These are phyloP conservation scores for Acanthurus tractus DNA, from an alignment of 2,797 vertebrate genomes.

Conservation along the genomic window DNA sequence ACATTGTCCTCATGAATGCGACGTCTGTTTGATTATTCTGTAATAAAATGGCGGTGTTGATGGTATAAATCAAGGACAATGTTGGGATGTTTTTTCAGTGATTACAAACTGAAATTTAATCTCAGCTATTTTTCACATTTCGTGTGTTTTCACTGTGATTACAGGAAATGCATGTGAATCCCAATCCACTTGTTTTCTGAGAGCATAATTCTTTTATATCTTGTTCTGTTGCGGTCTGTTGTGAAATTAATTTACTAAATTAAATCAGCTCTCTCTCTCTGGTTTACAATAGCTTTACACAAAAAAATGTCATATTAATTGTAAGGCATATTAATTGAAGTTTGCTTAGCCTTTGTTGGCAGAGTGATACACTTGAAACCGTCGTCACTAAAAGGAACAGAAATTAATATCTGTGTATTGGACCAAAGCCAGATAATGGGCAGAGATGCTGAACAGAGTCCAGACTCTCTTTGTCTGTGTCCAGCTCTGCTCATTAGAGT, in stretches of 20 bases:
- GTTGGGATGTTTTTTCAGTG: neutral
- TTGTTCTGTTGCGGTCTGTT: slow-evolving; percentile 7
- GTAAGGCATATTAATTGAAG: slow-evolving; percentile 71
- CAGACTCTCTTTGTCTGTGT: slow-evolving; percentile 84
- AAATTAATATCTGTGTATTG: slow-evolving; percentile 82
- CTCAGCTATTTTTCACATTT: neutral
- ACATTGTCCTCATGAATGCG: neutral
- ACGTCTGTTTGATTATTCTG: neutral
- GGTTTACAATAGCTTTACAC: slow-evolving; percentile 21
- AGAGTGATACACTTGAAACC: slow-evolving; percentile 72
- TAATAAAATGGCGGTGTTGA: neutral
- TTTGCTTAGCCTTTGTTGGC: slow-evolving; percentile 55
- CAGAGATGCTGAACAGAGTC: slow-evolving; percentile 82
- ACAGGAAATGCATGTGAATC: neutral
- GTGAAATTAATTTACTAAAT: slow-evolving; percentile 7
- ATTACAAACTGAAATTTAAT: slow-evolving; percentile 1
- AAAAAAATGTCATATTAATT: slow-evolving; percentile 60
- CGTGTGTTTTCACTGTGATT: slow-evolving; percentile 7
- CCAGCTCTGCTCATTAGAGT: slow-evolving; percentile 84
- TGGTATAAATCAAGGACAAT: slow-evolving; percentile 2
- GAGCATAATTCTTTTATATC: neutral
- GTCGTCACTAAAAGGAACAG: slow-evolving; percentile 73
- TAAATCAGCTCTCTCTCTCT: slow-evolving; percentile 31
- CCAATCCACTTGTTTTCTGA: neutral
- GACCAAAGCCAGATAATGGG: slow-evolving; percentile 79